phyloP scores from a whole-genome alignment of 2,113 vertebrate genomes.

The Misgurnus anguillicaudatus region DNA sequence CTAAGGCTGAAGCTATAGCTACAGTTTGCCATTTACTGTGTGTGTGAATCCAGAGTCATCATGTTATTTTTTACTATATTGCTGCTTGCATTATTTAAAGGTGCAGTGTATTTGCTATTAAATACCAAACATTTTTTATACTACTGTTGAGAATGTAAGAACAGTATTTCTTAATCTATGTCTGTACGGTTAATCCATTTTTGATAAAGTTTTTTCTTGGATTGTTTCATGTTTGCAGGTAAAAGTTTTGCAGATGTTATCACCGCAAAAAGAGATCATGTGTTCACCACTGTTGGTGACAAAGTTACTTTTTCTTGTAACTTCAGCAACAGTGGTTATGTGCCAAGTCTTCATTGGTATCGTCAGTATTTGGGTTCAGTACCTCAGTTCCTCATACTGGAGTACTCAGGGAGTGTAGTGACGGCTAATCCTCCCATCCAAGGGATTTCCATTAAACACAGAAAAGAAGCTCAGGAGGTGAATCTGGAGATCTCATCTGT shows the following conservation, averaged over 20 bases:
- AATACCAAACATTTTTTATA: background rate
- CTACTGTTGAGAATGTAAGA: background rate
- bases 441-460: background rate
- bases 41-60: background rate
- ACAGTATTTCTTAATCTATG: background rate
- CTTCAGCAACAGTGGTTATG: background rate
- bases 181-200: background rate
- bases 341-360: background rate
- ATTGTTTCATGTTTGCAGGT: background rate
- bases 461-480: background rate
- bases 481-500: background rate
- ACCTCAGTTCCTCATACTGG: constrained; percentile 7
- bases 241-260: background rate
- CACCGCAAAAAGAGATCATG: background rate
- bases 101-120: background rate
- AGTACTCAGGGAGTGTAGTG: background rate
- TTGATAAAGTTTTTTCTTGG: background rate
- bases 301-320: background rate
- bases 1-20: background rate
- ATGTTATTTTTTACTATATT: background rate
- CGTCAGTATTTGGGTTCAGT: background rate
- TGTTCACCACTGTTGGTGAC: background rate
- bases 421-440: background rate
- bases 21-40: background rate
- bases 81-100: background rate